phyloP scores from a whole-genome alignment of 2,797 vertebrate species.

The Tarsius wallacei region DNA sequence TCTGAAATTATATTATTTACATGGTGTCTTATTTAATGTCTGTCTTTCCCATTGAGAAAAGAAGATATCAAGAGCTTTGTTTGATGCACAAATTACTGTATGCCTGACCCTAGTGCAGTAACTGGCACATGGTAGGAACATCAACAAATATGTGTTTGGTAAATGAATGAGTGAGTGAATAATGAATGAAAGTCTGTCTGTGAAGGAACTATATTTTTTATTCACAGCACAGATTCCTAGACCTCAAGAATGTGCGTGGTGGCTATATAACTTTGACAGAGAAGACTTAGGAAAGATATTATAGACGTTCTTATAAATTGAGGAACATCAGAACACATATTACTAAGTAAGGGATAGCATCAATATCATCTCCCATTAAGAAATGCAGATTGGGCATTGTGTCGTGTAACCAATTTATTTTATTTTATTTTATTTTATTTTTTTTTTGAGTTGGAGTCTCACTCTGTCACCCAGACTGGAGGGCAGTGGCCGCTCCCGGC shows the following conservation, averaged over 20 bases:
- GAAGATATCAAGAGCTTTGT: not conserved
- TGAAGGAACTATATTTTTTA: not conserved
- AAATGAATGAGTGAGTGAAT: not conserved
- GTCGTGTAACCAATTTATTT: not conserved
- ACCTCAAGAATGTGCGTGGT: not conserved
- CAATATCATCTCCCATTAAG: not conserved
- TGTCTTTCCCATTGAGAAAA: not conserved
- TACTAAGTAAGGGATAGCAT: not conserved
- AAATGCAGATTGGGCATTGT: not conserved
- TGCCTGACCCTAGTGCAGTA: not conserved
- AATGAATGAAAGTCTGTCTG: not conserved
- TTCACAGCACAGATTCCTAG: not conserved
- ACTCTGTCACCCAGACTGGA: too few relatives aligned
- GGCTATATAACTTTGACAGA: not conserved
- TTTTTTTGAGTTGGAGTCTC: too few relatives aligned
- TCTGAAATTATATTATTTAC: slow-evolving; percentile 24
- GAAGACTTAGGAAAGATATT: not conserved
- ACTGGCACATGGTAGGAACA: not conserved
- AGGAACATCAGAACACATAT: not conserved
- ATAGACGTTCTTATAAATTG: not conserved
- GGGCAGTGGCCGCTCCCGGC: too few relatives aligned
- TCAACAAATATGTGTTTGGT: not conserved
- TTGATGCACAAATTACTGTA: not conserved
- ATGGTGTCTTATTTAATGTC: not conserved
- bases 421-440: too few relatives aligned